Evolutionary conservation across 2,113 vertebrate genomes (phyloP).

Genomic region (Cavia porcellus): DNA sequence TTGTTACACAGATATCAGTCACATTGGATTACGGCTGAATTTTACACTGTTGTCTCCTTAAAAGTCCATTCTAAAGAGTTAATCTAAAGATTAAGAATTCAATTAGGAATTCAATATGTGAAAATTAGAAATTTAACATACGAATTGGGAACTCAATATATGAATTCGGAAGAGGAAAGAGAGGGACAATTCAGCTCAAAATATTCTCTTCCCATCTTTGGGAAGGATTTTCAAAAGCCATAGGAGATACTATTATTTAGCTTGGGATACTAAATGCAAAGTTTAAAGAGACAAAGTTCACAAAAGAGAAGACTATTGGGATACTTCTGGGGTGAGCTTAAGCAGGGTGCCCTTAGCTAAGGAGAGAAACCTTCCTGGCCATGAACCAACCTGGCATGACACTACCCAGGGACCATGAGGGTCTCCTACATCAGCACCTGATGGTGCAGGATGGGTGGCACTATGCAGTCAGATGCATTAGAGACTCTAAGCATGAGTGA

Average conservation of each 20-base stretch:
- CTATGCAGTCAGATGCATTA: no score
- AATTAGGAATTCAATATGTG: neutral
- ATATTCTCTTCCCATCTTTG: neutral
- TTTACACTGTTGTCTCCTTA: neutral
- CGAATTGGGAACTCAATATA: neutral
- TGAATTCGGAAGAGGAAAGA: neutral
- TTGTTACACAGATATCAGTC: neutral
- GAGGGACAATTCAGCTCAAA: neutral
- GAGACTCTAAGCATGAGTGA: neutral
- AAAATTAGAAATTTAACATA: neutral
- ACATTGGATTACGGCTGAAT: neutral
- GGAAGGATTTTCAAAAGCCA: neutral
- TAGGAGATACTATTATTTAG: neutral
- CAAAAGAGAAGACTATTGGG: neutral
- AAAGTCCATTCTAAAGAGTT: neutral
- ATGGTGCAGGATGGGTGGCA: neutral
- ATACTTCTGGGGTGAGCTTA: neutral
- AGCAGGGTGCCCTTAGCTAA: neutral
- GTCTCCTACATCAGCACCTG: neutral
- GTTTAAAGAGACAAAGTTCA: neutral
- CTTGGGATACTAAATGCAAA: neutral
- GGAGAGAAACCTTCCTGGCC: neutral
- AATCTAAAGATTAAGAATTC: neutral
- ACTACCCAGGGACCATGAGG: neutral
- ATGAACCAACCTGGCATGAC: neutral